A percentile compares a stretch with the other conserved stretches of the same genome.
These are phyloP conservation scores for Maniola jurtina DNA, from an alignment of 1,140 invertebrate genomes.

Conservation along the genomic window DNA sequence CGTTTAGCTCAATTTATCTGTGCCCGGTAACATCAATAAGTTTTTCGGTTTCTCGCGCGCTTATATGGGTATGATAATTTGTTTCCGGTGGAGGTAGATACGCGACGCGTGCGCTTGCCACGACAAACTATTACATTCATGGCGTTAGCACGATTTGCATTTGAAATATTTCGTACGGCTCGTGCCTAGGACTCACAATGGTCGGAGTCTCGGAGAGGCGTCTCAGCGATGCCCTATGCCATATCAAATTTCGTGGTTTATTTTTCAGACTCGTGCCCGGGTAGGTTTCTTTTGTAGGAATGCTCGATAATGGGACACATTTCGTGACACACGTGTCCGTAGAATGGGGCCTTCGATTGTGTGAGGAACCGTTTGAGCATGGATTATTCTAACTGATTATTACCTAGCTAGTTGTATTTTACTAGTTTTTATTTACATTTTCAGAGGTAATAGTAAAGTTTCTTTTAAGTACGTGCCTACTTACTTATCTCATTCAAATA, in stretches of 20 bases:
- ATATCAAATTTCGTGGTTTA: conserved; percentile 75
- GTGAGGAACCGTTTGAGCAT: conserved; percentile 20
- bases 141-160: conserved; percentile 77
- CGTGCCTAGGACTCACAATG: conserved; percentile 65
- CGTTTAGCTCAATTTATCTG: conserved; percentile 69
- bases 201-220: conserved; percentile 42
- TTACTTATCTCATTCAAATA: not conserved
- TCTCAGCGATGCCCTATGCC: conserved; percentile 39
- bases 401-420: not conserved
- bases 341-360: conserved; percentile 35
- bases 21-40: conserved; percentile 67
- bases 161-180: conserved; percentile 74
- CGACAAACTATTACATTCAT: conserved; percentile 76
- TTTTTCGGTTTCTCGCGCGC: conserved; percentile 69
- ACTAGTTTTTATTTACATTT: conserved; percentile 10
- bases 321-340: conserved; percentile 64
- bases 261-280: conserved; percentile 70
- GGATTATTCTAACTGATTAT: conserved; percentile 23
- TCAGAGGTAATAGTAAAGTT: not conserved
- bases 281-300: conserved; percentile 51
- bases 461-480: not conserved
- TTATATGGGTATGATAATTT: conserved; percentile 78
- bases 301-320: conserved; percentile 57
- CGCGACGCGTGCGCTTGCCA: conserved; percentile 68
- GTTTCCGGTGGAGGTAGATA: conserved; percentile 58